Percentiles rank a stretch among this genome's conserved stretches.
Evolutionary conservation across 1,140 invertebrate genomes (phyloP).

Genomic region (Achatina immaculata): DNA sequence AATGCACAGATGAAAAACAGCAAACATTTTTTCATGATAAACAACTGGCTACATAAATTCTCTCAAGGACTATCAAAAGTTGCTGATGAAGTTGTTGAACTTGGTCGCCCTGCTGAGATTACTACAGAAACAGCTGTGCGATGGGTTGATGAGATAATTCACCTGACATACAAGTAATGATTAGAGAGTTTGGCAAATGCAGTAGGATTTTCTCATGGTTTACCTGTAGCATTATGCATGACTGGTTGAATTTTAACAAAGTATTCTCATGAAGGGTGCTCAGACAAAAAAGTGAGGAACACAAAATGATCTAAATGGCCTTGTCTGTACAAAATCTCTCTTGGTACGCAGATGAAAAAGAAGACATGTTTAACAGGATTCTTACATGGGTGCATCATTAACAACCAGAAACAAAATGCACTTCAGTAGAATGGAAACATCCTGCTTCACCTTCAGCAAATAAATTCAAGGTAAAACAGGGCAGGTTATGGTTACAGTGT

Average conservation of each 20-base stretch:
- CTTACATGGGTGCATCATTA: background rate
- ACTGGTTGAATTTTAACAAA: background rate
- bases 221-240: background rate
- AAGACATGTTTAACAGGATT: background rate
- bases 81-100: background rate
- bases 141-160: background rate
- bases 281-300: background rate
- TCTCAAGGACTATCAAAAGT: background rate
- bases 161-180: slow-evolving; percentile 15
- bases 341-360: background rate
- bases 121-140: background rate
- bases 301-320: too few relatives aligned
- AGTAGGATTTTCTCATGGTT: too few relatives aligned
- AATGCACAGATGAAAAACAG: too few relatives aligned
- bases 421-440: background rate
- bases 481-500: background rate
- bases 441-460: background rate
- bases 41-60: background rate
- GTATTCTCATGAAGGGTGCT: background rate
- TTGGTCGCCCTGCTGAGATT: background rate
- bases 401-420: background rate
- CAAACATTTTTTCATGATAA: too few relatives aligned
- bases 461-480: background rate
- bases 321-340: background rate
- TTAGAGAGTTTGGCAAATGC: too few relatives aligned